Conservation (phyloP, 2,888 invertebrate species). For the Hemistola chrysoprasaria region DNA sequence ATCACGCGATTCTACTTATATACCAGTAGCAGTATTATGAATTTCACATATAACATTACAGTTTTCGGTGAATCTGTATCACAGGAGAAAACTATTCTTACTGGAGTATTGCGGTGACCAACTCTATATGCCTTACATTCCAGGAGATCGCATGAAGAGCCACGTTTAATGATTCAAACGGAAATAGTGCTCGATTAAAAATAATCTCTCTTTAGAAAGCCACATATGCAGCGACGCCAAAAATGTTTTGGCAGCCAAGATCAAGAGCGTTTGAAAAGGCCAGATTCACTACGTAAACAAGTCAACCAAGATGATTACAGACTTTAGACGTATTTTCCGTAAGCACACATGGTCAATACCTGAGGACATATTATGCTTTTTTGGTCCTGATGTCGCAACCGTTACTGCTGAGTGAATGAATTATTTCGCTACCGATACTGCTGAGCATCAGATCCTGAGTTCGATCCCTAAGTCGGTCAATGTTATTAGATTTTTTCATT, state of each 20-base stretch:
- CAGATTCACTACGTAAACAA: conserved; percentile 5
- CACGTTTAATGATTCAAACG: too few relatives aligned
- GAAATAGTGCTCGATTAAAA: too few relatives aligned
- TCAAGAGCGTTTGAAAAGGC: conserved; percentile 3
- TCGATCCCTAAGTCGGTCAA: too few relatives aligned
- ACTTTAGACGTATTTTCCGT: conserved; percentile 5
- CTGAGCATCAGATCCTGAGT: too few relatives aligned
- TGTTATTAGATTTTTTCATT: too few relatives aligned
- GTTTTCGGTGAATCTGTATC: background rate
- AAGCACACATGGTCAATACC: background rate
- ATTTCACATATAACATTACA: too few relatives aligned
- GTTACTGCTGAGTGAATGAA: too few relatives aligned
- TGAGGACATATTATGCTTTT: too few relatives aligned
- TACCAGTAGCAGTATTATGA: too few relatives aligned
- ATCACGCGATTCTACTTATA: too few relatives aligned
- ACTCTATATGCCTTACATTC: conserved; percentile 4
- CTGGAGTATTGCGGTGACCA: conserved; percentile 5
- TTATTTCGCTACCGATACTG: too few relatives aligned
- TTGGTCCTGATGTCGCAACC: too few relatives aligned
- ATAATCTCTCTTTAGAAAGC: background rate
- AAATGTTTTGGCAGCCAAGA: conserved; percentile 6
- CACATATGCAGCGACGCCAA: conserved; percentile 7
- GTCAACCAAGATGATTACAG: conserved; percentile 10
- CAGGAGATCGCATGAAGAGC: background rate
- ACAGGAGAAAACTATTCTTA: background rate